Base-by-base conservation (phyloP, 2,113 vertebrate genomes). In the Microtus richardsoni region DNA sequence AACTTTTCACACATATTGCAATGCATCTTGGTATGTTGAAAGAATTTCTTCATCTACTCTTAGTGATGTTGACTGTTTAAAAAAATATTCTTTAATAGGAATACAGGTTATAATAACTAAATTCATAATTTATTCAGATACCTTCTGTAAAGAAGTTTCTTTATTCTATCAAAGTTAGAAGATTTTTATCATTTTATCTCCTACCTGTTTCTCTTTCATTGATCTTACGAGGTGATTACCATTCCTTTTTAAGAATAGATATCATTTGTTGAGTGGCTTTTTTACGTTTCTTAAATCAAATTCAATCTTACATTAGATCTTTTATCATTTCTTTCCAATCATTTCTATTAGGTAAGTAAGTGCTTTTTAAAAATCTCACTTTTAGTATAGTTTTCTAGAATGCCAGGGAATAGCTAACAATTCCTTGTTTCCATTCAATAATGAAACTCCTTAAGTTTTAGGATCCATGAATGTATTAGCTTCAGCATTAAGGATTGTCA, bases 101-200 rank as follows among this genome's bases (percentile, higher is more conserved):
- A 92, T 96, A 41, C 52, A 89, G 39, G 33, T 84, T 92, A 79
- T 95, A 97, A 91, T 95, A 97, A 91, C 73, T 94, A 47, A 41
- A 24, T 96, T 97, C 77, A 93, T 87, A 86, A 95, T 94, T 96
- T 96, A 96, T 94, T 96, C 24, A 0, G 83, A 71, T 95, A 60
- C 44, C 89, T 68, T 96, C 74, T 95, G 75, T 70, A 97, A 82
- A 89, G 62, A 74, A 39, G 14, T 85, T 66, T 85, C 88, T 91
- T 91, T 94, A 91, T 80, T 86, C 26, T 94, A 91, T 77, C 68
- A 49, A 97, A 94, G 54, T 95, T 97, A 95, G 93, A 95, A 95
- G 93, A 95, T 95, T 97, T 96, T 94, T 96, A 94, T 96, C 75
- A 87, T 95, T 96, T 96, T 89, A 75, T 95, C 74, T 91, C 62